Conservation (phyloP, 2,113 vertebrate genomes). For the Phocoena sinus region DNA sequence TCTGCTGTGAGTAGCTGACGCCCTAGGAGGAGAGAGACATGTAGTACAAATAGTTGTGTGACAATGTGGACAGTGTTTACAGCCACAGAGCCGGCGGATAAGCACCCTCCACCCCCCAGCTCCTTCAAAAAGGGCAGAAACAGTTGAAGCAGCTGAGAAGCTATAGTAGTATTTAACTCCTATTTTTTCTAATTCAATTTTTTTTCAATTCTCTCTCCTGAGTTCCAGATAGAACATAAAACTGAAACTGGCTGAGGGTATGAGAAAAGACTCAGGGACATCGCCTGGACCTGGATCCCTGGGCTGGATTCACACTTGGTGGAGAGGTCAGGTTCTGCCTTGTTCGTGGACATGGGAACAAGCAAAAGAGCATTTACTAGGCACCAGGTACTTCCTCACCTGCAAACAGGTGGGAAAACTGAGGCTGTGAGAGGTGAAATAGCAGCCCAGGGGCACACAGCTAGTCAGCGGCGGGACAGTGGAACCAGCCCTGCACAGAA, state of each 20-base stretch:
- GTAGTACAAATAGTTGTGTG: fast-evolving
- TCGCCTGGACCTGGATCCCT: fast-evolving
- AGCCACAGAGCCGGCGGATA: fast-evolving
- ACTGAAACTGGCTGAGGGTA: fast-evolving
- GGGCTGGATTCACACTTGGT: fast-evolving
- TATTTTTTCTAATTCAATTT: not conserved
- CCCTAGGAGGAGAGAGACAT: fast-evolving
- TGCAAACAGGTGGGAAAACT: not conserved
- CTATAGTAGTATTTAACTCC: not conserved
- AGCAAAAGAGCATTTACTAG: fast-evolving
- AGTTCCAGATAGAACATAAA: not conserved
- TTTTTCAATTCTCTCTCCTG: not conserved
- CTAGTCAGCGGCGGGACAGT: fast-evolving
- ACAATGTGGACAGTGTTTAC: fast-evolving
- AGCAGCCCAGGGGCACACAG: no score
- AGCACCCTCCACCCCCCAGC: fast-evolving
- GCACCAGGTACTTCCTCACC: no score
- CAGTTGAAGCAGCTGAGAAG: no score
- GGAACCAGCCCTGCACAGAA: not conserved
- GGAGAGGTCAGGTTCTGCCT: not conserved
- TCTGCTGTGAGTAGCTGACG: not conserved
- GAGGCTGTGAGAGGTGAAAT: not conserved
- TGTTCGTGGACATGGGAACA: fast-evolving
- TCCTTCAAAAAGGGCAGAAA: not conserved
- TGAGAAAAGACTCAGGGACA: not conserved